phyloP scores from a whole-genome alignment of 2,888 invertebrate genomes.

The Selenia dentaria region DNA sequence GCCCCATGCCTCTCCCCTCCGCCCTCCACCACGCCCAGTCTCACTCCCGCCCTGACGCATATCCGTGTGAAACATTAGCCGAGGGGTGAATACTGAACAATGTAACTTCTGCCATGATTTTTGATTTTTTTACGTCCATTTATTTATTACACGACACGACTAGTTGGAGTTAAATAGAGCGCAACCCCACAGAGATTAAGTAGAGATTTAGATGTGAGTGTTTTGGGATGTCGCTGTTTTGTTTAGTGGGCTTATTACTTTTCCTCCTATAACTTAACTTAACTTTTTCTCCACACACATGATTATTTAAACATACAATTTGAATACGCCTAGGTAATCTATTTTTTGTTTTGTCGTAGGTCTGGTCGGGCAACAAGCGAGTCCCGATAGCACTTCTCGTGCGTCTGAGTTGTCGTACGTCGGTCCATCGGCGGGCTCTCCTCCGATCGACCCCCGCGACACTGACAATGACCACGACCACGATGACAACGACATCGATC shows the following conservation, averaged over 20 bases:
- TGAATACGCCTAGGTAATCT: no score
- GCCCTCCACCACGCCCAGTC: conserved; percentile 66
- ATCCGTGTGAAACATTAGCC: conserved; percentile 72
- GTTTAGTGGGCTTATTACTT: conserved; percentile 43
- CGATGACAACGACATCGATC: conserved; percentile 85
- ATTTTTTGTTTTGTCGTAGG: conserved; percentile 64
- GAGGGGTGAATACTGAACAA: conserved; percentile 68
- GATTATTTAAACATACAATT: no score
- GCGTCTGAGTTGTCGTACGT: conserved; percentile 90
- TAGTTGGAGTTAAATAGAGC: conserved; percentile 72
- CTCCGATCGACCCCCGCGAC: conserved; percentile 61
- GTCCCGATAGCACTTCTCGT: conserved; percentile 94
- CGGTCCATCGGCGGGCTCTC: conserved; percentile 68
- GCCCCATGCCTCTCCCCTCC: conserved; percentile 34
- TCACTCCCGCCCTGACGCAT: conserved; percentile 51
- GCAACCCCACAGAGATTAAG: conserved; percentile 65
- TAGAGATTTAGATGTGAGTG: conserved; percentile 66
- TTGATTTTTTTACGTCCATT: conserved; percentile 57
- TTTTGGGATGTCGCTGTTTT: conserved; percentile 46
- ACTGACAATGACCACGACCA: conserved; percentile 63
- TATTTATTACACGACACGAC: conserved; percentile 57
- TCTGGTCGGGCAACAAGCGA: conserved; percentile 88
- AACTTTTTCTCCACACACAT: no score
- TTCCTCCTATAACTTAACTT: no score
- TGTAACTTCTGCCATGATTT: conserved; percentile 67